Percentiles rank a stretch among this genome's conserved stretches.
Evolutionary conservation across 2,888 invertebrate genomes (phyloP).

Genomic region (Lasioglossum villosulum): DNA sequence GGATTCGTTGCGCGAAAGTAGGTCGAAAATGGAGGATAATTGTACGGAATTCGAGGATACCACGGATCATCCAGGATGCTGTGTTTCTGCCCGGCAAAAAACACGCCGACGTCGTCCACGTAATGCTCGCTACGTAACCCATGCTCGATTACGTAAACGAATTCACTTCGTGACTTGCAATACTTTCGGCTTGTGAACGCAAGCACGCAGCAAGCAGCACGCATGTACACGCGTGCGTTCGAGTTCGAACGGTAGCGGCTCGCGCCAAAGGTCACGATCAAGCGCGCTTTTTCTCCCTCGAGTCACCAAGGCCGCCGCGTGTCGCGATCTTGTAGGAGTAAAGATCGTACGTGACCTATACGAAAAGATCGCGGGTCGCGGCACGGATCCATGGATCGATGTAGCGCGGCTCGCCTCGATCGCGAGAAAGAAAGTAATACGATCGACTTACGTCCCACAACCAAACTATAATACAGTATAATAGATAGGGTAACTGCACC

Average conservation of each 20-base stretch:
- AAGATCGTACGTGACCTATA: constrained; percentile 59
- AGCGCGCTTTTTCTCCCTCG: constrained; percentile 71
- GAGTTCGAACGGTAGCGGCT: constrained; percentile 66
- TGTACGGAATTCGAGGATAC: neutral
- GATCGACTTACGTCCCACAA: too few relatives aligned
- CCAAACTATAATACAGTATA: too few relatives aligned
- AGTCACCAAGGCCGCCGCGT: constrained; percentile 68
- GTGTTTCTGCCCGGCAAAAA: neutral
- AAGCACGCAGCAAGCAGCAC: constrained; percentile 37
- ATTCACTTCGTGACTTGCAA: constrained; percentile 66
- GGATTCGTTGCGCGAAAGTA: neutral
- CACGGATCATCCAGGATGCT: constrained; percentile 15
- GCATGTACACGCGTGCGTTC: constrained; percentile 45
- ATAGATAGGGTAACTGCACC: too few relatives aligned
- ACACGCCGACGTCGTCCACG: constrained; percentile 5
- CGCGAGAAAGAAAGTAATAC: too few relatives aligned
- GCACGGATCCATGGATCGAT: neutral
- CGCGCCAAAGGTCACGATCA: constrained; percentile 74
- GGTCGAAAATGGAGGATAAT: neutral
- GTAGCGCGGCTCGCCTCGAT: neutral
- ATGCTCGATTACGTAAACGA: constrained; percentile 58
- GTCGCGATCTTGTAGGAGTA: constrained; percentile 63
- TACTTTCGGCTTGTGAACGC: constrained; percentile 21
- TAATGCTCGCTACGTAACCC: constrained; percentile 32
- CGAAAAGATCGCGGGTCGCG: constrained; percentile 46